Conservation (phyloP, 2,113 vertebrate species). For the Shinisaurus crocodilurus region DNA sequence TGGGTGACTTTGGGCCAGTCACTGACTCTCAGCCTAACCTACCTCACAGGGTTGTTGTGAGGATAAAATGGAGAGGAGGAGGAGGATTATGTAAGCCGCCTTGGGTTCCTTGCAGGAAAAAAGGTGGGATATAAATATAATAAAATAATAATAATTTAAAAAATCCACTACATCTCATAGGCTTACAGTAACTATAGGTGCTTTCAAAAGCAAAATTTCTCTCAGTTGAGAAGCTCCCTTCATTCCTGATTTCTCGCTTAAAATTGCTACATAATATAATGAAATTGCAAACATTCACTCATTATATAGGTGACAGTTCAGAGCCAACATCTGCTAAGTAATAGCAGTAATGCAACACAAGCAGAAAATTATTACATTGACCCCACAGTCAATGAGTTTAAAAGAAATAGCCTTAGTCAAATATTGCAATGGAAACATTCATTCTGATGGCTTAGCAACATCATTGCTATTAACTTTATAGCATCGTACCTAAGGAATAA, state of each 20-base stretch:
- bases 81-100: no score
- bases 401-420: constrained; percentile 47
- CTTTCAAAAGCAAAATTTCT: not conserved
- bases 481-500: constrained; percentile 75
- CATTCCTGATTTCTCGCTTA: not conserved
- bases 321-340: constrained; percentile 46
- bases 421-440: constrained; percentile 45
- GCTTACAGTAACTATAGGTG: not conserved
- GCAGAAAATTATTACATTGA: constrained; percentile 61
- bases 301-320: constrained; percentile 49
- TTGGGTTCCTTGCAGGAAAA: no score
- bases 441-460: constrained; percentile 61
- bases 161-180: not conserved
- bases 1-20: no score
- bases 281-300: not conserved
- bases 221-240: not conserved
- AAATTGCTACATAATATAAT: not conserved
- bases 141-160: not conserved
- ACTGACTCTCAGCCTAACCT: no score
- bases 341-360: constrained; percentile 46
- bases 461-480: constrained; percentile 75
- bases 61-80: no score
- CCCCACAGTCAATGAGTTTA: constrained; percentile 52
- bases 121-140: no score
- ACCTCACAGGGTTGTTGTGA: no score